Evolutionary conservation across 2,113 vertebrate species (phyloP).

Genomic region (Pleuronectes platessa): DNA sequence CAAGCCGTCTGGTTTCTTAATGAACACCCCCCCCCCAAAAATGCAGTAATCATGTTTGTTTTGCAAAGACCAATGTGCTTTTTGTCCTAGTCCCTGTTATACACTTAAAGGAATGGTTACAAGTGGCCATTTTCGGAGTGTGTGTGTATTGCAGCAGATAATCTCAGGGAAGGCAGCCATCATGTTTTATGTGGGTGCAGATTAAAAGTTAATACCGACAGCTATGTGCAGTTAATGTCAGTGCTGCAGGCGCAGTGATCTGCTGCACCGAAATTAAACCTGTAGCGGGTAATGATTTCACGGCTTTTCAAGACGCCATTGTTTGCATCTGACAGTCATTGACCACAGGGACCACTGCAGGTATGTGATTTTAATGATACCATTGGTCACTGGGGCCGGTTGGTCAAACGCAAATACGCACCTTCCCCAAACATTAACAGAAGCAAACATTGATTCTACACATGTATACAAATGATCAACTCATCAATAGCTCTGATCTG

Average conservation of each 20-base stretch:
- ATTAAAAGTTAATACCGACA: slow-evolving; percentile 52
- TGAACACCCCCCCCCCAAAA: slow-evolving; percentile 29
- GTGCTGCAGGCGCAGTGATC: slow-evolving; percentile 24
- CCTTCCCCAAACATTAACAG: not conserved
- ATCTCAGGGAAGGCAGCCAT: slow-evolving; percentile 27
- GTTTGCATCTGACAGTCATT: slow-evolving; percentile 66
- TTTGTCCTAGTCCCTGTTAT: slow-evolving; percentile 26
- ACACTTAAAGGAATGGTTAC: slow-evolving; percentile 30
- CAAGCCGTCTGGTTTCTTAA: slow-evolving; percentile 36
- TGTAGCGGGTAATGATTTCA: slow-evolving; percentile 55
- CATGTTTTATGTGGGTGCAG: slow-evolving; percentile 32
- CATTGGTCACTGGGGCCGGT: slow-evolving; percentile 68
- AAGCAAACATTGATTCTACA: not conserved
- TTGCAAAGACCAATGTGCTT: slow-evolving; percentile 38
- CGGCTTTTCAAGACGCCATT: slow-evolving; percentile 47
- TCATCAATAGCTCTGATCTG: slow-evolving; percentile 6
- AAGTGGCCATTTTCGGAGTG: slow-evolving; percentile 26
- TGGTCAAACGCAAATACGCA: slow-evolving; percentile 55
- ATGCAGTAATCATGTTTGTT: slow-evolving; percentile 48
- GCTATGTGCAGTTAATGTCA: slow-evolving; percentile 39
- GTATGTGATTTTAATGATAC: slow-evolving; percentile 76
- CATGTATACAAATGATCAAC: slow-evolving; percentile 17
- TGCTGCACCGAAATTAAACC: slow-evolving; percentile 47
- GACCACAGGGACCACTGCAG: slow-evolving; percentile 62
- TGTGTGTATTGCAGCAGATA: not conserved